These are phyloP conservation scores for Odontothrips loti DNA, from an alignment of 2,888 invertebrate genomes.

Conservation along the genomic window DNA sequence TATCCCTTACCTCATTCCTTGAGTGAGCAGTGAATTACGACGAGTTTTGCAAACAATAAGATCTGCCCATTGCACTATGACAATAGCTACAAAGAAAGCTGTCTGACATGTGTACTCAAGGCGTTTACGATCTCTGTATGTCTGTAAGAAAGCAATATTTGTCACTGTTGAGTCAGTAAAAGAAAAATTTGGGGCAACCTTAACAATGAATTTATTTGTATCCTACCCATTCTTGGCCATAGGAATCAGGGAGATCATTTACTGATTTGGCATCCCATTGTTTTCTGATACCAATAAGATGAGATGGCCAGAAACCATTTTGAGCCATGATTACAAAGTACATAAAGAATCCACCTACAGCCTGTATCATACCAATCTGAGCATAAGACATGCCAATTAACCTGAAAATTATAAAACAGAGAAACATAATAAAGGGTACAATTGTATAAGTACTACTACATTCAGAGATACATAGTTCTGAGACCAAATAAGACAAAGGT, in stretches of 20 bases:
- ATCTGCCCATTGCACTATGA: constrained; percentile 73
- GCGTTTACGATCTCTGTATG: constrained; percentile 60
- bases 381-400: constrained; percentile 78
- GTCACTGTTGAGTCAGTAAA: neutral
- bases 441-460: neutral
- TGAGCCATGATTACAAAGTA: constrained; percentile 76
- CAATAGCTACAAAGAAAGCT: constrained; percentile 73
- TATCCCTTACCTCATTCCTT: constrained; percentile 61
- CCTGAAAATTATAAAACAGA: constrained; percentile 39
- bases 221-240: constrained; percentile 67
- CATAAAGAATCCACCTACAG: constrained; percentile 71
- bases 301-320: constrained; percentile 68
- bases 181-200: neutral
- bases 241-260: constrained; percentile 63
- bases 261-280: constrained; percentile 66
- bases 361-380: constrained; percentile 82
- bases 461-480: no score
- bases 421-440: neutral
- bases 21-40: constrained; percentile 65
- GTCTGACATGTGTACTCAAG: constrained; percentile 72
- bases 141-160: constrained; percentile 42
- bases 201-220: neutral
- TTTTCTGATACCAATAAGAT: constrained; percentile 62
- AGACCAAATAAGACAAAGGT: neutral
- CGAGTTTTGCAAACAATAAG: constrained; percentile 74